Conservation (phyloP, 2,888 invertebrate species). For the Crioceris asparagi region DNA sequence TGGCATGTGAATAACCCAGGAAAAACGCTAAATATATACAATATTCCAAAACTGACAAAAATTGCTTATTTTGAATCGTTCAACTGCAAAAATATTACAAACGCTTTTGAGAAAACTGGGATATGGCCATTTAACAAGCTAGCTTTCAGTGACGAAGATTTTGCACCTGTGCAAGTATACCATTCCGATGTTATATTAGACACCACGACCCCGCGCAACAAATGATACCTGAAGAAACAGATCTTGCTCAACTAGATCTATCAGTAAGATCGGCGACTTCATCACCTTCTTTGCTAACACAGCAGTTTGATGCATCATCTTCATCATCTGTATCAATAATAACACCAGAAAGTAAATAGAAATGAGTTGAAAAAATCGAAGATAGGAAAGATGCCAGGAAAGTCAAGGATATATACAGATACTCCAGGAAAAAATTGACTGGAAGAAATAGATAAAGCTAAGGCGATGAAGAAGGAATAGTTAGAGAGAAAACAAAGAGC, state of each 20-base stretch:
- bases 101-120: conserved; percentile 19
- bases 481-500: conserved; percentile 4
- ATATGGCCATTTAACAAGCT: conserved; percentile 15
- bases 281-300: neutral
- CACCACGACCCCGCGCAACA: too few species aligned
- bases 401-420: conserved; percentile 6
- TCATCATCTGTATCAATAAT: neutral
- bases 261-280: neutral
- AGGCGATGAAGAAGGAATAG: conserved; percentile 7
- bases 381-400: conserved; percentile 4
- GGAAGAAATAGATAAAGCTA: conserved; percentile 3
- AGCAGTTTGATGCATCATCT: neutral
- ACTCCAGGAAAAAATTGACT: conserved; percentile 4
- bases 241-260: neutral
- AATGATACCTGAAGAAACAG: neutral
- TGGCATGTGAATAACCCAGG: neutral
- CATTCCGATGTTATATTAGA: neutral
- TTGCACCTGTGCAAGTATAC: neutral
- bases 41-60: conserved; percentile 9
- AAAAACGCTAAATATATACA: neutral
- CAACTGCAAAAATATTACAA: conserved; percentile 13
- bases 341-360: conserved; percentile 4
- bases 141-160: too few species aligned
- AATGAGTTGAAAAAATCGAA: conserved; percentile 1
- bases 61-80: conserved; percentile 12